Evolutionary conservation across 2,797 vertebrate genomes (phyloP).

Genomic region (Australoheros facetus): DNA sequence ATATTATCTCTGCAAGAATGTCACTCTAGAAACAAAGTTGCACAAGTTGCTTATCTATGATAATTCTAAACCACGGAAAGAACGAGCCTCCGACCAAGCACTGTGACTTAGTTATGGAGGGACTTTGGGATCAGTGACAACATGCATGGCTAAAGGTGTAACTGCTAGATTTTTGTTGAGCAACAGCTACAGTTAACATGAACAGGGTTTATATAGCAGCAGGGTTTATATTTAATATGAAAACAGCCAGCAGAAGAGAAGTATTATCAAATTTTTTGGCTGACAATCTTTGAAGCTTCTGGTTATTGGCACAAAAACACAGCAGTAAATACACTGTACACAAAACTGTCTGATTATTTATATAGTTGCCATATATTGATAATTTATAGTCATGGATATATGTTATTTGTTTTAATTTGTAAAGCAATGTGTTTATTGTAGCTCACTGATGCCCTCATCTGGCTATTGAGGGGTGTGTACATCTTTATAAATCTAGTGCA

Average conservation of each 20-base stretch:
- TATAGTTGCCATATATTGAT: neutral
- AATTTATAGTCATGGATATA: neutral
- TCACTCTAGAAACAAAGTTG: neutral
- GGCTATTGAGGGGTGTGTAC: conserved; percentile 15
- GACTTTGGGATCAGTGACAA: neutral
- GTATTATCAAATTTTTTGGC: neutral
- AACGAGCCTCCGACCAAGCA: neutral
- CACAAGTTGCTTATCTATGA: neutral
- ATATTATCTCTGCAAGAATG: neutral
- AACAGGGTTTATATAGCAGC: neutral
- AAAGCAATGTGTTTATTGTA: neutral
- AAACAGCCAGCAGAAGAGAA: neutral
- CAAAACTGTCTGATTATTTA: neutral
- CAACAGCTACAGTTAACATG: neutral
- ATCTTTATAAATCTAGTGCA: neutral
- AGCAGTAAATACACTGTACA: neutral
- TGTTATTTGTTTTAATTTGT: neutral
- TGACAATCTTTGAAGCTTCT: neutral
- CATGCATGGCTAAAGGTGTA: neutral
- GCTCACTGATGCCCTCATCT: conserved; percentile 57
- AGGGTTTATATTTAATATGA: neutral
- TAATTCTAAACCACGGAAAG: neutral
- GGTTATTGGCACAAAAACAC: neutral
- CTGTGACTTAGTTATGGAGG: neutral
- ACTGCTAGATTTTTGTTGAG: neutral